Base-by-base conservation (phyloP, 2,113 vertebrate genomes). In the Macaca nemestrina region DNA sequence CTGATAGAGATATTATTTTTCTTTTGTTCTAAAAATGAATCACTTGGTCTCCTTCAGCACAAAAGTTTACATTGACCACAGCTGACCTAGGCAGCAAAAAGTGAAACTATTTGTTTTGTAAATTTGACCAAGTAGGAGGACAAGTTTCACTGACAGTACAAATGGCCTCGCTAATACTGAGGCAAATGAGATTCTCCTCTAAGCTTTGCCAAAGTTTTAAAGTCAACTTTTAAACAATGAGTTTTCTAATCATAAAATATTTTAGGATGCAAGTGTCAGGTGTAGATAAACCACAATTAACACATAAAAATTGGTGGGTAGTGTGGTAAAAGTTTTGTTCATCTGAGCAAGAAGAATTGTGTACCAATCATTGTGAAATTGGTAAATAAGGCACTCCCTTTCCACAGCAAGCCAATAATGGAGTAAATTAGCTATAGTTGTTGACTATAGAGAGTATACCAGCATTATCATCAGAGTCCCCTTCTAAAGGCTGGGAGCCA, bases 21-120 rank as follows among this genome's bases (percentile, higher is more conserved):
- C 1, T 64, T 81, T 91, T 80, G n/a, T 94, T 94, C 45, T 68
- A 83, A 95, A 59, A 87, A 85, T 84, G 17, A 76, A 57, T 78
- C 8, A 10, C n/a, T 96, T 93, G 57, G 8, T 35, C 17, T 95
- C 48, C 45, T 80, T 88, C 11, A 1, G 12, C 64, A 88, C 80
- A 76, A 81, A 93, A 64, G 12, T 72, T 55, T 50, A 9, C 43
- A 68, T n/a, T 11, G 61, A 20, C 9, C 78, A 32, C 67, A 57
- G 35, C n/a, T 64, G 67, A 20, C 7, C 12, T 25, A 93, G 7
- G 18, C 57, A 81, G 38, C 48, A 81, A 76, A 67, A 90, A 27
- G 59, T 87, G 40, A 43, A 96, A 93, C 95, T 95, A 95, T 94
- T 97, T 96, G 73, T 23, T 94, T 92, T 97, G 18, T 45, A 40